Evolutionary conservation across 1,140 invertebrate species (phyloP).

Genomic region (Pygmarrhopalites habei): DNA sequence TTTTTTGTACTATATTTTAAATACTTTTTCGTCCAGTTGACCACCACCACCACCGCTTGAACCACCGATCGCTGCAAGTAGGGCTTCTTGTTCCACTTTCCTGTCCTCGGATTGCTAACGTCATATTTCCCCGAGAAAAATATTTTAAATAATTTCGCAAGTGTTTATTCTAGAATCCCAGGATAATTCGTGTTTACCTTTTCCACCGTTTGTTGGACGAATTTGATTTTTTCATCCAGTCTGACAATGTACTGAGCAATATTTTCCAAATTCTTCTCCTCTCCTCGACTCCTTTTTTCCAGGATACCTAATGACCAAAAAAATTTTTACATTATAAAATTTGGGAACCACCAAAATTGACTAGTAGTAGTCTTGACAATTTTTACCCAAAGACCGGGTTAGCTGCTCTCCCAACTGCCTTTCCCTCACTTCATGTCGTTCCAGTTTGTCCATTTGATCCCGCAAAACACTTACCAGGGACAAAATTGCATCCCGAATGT

Average conservation of each 20-base stretch:
- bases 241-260: constrained; percentile 36
- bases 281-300: constrained; percentile 61
- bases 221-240: constrained; percentile 39
- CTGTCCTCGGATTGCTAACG: constrained; percentile 25
- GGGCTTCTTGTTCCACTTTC: constrained; percentile 18
- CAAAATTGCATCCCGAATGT: constrained; percentile 70
- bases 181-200: too few species aligned
- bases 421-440: constrained; percentile 69
- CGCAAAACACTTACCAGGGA: constrained; percentile 73
- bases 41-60: too few species aligned
- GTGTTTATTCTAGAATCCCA: background rate
- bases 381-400: constrained; percentile 56
- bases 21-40: too few species aligned
- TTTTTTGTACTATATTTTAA: too few species aligned
- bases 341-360: too few species aligned
- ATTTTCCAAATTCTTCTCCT: constrained; percentile 50
- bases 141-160: background rate
- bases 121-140: background rate
- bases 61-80: constrained; percentile 11
- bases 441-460: constrained; percentile 69
- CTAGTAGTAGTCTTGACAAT: too few species aligned
- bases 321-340: too few species aligned
- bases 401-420: constrained; percentile 67
- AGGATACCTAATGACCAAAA: too few species aligned
- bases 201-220: constrained; percentile 26